Percentiles rank a stretch among this genome's conserved stretches.
Conservation (phyloP, 2,797 vertebrate species). For the Sibirionetta formosa region DNA sequence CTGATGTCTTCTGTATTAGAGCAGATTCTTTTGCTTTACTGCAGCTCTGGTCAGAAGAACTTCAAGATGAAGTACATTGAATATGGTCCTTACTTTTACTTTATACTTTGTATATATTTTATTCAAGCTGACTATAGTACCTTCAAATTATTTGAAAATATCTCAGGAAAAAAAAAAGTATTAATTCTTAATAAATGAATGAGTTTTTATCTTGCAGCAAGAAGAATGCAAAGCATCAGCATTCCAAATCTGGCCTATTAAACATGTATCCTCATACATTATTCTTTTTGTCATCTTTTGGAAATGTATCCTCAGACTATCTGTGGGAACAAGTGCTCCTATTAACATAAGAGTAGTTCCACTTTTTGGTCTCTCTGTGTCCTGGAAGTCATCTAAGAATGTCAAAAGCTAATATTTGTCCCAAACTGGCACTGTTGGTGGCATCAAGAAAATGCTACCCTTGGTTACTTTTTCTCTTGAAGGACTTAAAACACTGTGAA, state of each 20-base stretch:
- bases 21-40: background rate
- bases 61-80: background rate
- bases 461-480: background rate
- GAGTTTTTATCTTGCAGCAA: background rate
- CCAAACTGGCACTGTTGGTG: background rate
- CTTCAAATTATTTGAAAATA: background rate
- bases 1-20: background rate
- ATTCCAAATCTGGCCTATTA: background rate
- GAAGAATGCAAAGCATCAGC: background rate
- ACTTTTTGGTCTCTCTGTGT: background rate
- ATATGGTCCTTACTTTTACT: background rate
- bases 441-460: background rate
- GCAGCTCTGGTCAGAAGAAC: background rate
- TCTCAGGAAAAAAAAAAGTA: background rate
- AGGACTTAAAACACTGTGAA: background rate
- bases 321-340: background rate
- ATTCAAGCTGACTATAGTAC: background rate
- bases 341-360: background rate
- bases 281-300: background rate
- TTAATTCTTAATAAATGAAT: background rate
- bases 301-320: background rate
- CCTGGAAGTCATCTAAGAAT: background rate
- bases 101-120: background rate
- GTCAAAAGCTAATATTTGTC: slow-evolving; percentile 26
- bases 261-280: rapidly evolving